phyloP scores from a whole-genome alignment of 1,140 invertebrate genomes.

The Trissolcus basalis region DNA sequence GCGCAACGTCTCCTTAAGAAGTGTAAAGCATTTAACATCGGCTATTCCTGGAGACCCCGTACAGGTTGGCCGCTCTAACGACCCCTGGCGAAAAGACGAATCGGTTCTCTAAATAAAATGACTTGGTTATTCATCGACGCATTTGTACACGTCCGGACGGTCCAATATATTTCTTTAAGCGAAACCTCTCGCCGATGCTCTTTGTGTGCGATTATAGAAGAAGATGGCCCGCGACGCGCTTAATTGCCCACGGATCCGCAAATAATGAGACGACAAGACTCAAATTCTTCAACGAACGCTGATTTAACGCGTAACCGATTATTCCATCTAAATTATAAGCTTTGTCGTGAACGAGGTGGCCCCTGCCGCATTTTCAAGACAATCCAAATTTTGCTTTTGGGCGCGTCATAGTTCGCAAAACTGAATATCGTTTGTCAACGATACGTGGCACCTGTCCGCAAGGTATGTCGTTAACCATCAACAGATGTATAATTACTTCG shows the following conservation, averaged over 20 bases:
- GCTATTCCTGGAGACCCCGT: conserved; percentile 69
- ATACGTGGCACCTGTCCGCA: conserved; percentile 65
- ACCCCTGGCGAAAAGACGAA: conserved; percentile 70
- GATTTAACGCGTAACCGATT: conserved; percentile 50
- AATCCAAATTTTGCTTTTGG: conserved; percentile 34
- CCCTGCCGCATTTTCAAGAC: conserved; percentile 46
- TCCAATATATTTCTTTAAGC: conserved; percentile 62
- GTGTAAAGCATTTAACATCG: conserved; percentile 59
- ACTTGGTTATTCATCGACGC: conserved; percentile 75
- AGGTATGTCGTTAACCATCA: conserved; percentile 72
- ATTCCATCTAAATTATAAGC: conserved; percentile 35
- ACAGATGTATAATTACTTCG: conserved; percentile 72
- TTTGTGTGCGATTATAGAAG: conserved; percentile 55
- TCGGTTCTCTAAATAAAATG: conserved; percentile 76
- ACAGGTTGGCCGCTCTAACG: conserved; percentile 60
- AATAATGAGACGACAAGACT: conserved; percentile 52
- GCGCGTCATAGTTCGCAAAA: conserved; percentile 39
- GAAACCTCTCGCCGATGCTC: conserved; percentile 44
- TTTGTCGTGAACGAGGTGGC: conserved; percentile 10
- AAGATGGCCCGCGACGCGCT: conserved; percentile 52
- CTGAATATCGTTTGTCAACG: conserved; percentile 51
- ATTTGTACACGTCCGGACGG: conserved; percentile 72
- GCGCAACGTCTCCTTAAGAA: conserved; percentile 59
- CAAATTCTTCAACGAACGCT: conserved; percentile 48
- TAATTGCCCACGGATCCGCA: conserved; percentile 47